Base-by-base conservation (phyloP, 2,797 vertebrate genomes). In the Acipenser transmontanus region DNA sequence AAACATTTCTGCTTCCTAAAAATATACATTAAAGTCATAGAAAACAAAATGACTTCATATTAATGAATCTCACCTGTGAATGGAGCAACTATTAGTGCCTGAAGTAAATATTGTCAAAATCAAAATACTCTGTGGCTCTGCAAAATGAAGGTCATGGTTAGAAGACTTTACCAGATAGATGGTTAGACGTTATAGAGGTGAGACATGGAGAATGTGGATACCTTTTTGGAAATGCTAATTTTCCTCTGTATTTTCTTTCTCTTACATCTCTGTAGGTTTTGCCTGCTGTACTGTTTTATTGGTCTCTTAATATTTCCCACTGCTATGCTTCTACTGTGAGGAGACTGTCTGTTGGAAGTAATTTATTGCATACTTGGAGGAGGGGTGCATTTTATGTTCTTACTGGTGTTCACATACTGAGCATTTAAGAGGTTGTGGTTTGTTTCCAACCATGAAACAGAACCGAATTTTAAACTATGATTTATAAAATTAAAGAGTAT, bases 101-200 rank as follows among this genome's bases (percentile, higher is more conserved):
- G 78, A 85, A 78, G 91, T 91, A 92, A 89, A 88, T 91, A 86
- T 92, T 91, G 82, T 86, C 84, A 87, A 80, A 2, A 34, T 34
- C 20, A 34, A 34, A 77, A 68, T 85, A 81, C 69, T 83, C 82
- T 78, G 76, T 80, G 77, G 69, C 76, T 78, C 67, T 82, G 81
- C 86, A 87, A 90, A 90, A 85, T 83, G 85, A 91, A 91, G 89
- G 88, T 93, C 82, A 81, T 56, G 64, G 72, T 76, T 73, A 80
- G 84, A 87, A 84, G 81, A 85, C 64, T 73, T 81, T 87, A 84
- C 76, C 85, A 79, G 79, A 71, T 77, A 78, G 74, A 78, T 72
- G 67, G 67, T 75, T 76, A 79, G 67, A 81, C 73, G 78, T 84
- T 87, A 87, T 87, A 86, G 79, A 76, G 68, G 74, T 80, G 81